Evolutionary conservation across 2,113 vertebrate species (phyloP), one percentile per base, ranked within the genome.

Genomic region (Labeo catla): DNA sequence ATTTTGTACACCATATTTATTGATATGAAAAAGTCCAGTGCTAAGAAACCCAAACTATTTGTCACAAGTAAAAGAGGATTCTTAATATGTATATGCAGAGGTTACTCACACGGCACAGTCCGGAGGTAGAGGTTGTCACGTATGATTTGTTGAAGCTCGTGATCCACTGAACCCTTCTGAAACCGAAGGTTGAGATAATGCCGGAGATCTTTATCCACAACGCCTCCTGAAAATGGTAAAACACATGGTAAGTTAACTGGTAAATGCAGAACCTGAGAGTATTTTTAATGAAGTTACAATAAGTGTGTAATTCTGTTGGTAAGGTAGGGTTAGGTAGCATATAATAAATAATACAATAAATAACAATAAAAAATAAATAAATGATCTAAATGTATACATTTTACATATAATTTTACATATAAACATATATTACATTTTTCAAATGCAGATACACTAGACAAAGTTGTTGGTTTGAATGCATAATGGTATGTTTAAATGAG

Each of bases 101-200:
- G 1, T 52, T 84, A 99, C 98, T 99, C 87, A 99, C 98, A 99
- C 84, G 98, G 98, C 93, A 99, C 96, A 0, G 98, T 99, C 89
- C 98, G 98, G 94, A 99, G 97, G 97, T 99, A 99, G 93, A 99
- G 97, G 91, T 99, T 99, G 95, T 99, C 98, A 91, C 98, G 96
- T 93, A 99, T 99, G 93, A 99, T 99, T 95, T 99, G 98, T 92
- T 99, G 98, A 84, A 99, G 97, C 93, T 99, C 98, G 93, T 99
- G 98, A 94, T 99, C 98, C 90, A 99, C 96, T 0, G 98, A 99
- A 87, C 98, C 97, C 91, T 99, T 99, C 93, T 99, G 98, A 94
- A 99, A 99, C 85, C 98, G 96, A 84, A 99, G 95, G 93, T 99
- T 99, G 96, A 99, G 98, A 96, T 99, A 99, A 97, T 98, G 98